Evolutionary conservation across 2,888 invertebrate species (phyloP), one percentile per base, ranked within the genome.

Genomic region (Tuta absoluta): DNA sequence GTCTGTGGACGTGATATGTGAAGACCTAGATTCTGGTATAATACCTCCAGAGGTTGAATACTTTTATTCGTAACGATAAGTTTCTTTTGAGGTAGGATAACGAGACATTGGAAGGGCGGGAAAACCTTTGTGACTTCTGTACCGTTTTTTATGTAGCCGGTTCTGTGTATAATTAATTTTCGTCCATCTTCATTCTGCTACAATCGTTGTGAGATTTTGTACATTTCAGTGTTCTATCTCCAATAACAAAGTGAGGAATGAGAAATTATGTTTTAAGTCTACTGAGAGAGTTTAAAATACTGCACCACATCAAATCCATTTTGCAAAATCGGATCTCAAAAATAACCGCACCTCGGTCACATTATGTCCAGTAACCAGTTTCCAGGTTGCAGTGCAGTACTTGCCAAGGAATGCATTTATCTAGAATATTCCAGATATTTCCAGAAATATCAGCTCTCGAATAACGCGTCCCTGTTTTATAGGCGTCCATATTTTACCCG

Each of bases 371-470:
- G 33, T 33, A 14, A 33, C 56, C 56, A 56, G 33, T 33, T 17
- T 56, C 33, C 56, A 56, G 33, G n/a, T 23, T 24, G 5, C 11
- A 24, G 7, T 23, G 11, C 19, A 37, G 66, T 63, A 51, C 65
- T 71, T 76, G 79, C 77, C 78, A 76, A 75, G 73, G 69, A 76
- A 74, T 75, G 75, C 72, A 72, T 71, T 74, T 72, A 62, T 51
- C 57, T 66, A 62, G 72, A 72, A 45, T 11, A 45, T 45, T 51
- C 57, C 67, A 63, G 72, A 72, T 71, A 72, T 56, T 33, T 33
- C 53, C 67, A 63, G 71, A 72, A 72, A 74, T 70, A 72, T 53
- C 65, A 1, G 33, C 33, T 17, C 17, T 33, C n/a, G 24, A 59
- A 59, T 59, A 41, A 38, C 59, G 38, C 59, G 59, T 23, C 41